These are phyloP conservation scores for Coranthus polyacanthus DNA, from an alignment of 2,797 vertebrate species.

Conservation along the genomic window DNA sequence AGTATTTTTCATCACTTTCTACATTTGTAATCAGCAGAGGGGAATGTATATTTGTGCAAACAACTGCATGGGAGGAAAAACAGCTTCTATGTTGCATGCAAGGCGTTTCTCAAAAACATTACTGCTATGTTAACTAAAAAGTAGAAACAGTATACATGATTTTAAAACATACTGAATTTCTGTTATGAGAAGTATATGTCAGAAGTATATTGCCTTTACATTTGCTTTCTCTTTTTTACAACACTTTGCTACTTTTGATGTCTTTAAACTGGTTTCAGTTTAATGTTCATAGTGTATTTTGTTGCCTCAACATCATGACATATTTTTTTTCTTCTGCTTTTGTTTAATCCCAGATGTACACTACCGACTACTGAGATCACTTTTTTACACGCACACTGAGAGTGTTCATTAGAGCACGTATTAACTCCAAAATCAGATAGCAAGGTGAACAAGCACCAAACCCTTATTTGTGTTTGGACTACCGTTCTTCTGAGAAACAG, in stretches of 20 bases:
- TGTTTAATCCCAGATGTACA: no score
- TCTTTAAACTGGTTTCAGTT: neutral
- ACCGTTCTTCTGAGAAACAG: neutral
- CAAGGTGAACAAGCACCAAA: neutral
- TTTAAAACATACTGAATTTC: neutral
- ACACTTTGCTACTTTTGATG: neutral
- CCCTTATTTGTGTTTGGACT: neutral
- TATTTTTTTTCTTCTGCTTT: no score
- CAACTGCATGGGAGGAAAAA: constrained; percentile 13
- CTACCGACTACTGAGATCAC: no score
- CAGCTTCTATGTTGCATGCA: constrained; percentile 1
- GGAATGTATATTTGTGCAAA: constrained; percentile 27
- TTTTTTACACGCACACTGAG: no score
- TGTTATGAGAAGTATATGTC: neutral
- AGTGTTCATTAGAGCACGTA: no score
- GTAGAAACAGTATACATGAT: neutral
- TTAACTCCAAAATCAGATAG: constrained; percentile 5
- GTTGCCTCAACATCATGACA: neutral
- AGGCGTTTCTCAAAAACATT: constrained; percentile 2
- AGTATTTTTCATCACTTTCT: no score
- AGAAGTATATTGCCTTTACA: no score
- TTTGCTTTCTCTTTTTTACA: neutral
- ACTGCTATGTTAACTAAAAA: neutral
- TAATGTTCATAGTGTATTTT: neutral
- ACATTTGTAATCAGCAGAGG: constrained; percentile 24